phyloP scores from a whole-genome alignment of 2,113 vertebrate species.

The Tragelaphus buxtoni region DNA sequence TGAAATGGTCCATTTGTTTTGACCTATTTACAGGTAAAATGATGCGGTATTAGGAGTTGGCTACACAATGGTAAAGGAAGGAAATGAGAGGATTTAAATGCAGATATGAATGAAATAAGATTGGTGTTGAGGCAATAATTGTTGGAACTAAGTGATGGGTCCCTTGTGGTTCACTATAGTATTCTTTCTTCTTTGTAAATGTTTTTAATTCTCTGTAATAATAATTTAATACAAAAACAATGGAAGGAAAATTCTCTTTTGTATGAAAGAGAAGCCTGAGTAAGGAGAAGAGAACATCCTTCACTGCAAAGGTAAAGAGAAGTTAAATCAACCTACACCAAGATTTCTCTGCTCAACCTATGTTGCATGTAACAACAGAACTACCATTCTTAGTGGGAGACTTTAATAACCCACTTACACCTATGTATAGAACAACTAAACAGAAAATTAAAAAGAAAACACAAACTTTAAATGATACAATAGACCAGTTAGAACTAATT shows the following conservation, averaged over 20 bases:
- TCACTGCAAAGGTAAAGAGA: not conserved
- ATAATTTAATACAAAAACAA: not conserved
- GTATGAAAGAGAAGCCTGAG: not conserved
- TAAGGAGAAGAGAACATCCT: not conserved
- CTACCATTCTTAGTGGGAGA: not conserved
- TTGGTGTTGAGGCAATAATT: not conserved
- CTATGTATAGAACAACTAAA: no score
- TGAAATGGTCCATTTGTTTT: not conserved
- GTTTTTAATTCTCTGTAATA: not conserved
- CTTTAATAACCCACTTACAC: no score
- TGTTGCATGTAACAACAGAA: not conserved
- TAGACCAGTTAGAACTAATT: no score
- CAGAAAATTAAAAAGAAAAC: no score
- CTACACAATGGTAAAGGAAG: not conserved
- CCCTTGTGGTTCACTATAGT: not conserved
- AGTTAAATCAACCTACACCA: not conserved
- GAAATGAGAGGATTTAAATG: fast-evolving
- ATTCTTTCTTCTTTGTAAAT: not conserved
- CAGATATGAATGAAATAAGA: not conserved
- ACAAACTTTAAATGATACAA: no score
- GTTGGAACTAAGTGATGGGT: not conserved
- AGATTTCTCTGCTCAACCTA: not conserved
- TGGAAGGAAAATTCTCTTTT: not conserved
- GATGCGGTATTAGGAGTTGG: not conserved
- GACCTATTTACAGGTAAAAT: not conserved